phyloP scores from a whole-genome alignment of 1,140 invertebrate genomes.

The Homarus americanus region DNA sequence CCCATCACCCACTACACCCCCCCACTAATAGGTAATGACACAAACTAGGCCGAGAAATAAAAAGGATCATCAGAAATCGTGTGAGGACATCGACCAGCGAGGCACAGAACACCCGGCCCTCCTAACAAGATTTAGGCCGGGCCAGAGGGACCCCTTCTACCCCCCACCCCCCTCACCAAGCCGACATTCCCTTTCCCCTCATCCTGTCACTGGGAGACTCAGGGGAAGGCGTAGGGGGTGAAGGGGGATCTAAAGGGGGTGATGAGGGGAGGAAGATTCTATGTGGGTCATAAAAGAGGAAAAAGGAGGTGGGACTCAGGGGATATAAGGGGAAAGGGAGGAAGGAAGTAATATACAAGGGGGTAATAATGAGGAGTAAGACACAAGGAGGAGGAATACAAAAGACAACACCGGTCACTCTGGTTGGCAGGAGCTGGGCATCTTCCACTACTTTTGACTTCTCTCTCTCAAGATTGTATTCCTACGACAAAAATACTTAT shows the following conservation, averaged over 20 bases:
- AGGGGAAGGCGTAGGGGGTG: background rate
- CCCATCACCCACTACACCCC: background rate
- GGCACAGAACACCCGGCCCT: background rate
- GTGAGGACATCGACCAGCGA: constrained; percentile 22
- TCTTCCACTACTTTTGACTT: too few species aligned
- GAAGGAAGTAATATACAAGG: background rate
- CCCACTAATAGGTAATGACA: constrained; percentile 15
- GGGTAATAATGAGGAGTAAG: background rate
- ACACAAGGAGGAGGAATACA: too few species aligned
- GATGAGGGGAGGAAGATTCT: background rate
- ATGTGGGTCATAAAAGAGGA: background rate
- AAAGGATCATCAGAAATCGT: constrained; percentile 28
- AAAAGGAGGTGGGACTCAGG: background rate
- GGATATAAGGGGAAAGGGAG: background rate
- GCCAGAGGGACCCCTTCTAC: background rate
- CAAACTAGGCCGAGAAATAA: background rate
- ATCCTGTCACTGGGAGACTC: background rate
- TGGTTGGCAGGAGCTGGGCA: too few species aligned
- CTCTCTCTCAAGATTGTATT: too few species aligned
- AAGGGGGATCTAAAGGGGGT: background rate
- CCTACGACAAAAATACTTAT: too few species aligned
- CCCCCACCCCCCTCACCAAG: background rate
- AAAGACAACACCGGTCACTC: too few species aligned
- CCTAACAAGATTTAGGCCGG: constrained; percentile 17
- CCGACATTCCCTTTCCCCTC: background rate